Evolutionary conservation across 2,113 vertebrate genomes (phyloP), one percentile per base, ranked within the genome.

Genomic region (Stomatorhinus ivindoensis): DNA sequence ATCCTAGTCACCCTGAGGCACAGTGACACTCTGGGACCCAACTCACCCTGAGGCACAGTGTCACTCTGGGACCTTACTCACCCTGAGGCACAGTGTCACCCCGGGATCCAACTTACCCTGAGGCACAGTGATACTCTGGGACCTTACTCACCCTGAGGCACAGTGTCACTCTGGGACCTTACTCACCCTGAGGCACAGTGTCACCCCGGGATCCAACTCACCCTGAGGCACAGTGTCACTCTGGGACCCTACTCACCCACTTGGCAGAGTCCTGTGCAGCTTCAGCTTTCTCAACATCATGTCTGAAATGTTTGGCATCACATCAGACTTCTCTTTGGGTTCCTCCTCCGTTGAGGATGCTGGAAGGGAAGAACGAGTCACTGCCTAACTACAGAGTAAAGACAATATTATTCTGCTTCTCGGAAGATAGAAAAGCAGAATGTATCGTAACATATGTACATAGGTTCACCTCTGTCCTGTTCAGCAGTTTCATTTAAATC

Each of bases 251-350:
- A 65, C 87, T 73, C 95, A 99, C 98, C 98, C 98, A 96, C 96
- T 97, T 8, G 97, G 96, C 73, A 98, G 95, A 0, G 96, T 96
- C 87, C 97, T 96, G 91, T 98, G 97, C 69, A 99, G 97, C 87
- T 97, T 96, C 17, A 99, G 96, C 91, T 99, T 99, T 89, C 97
- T 94, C 53, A 99, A 96, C 96, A 99, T 94, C 46, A 97, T 89
- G 13, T 99, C 98, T 80, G 98, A 97, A 95, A 99, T 99, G 94
- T 97, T 98, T 65, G 98, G 98, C 97, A 98, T 98, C 89, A 97
- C 96, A 6, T 99, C 97, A 11, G 95, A 94, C 89, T 95, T 97
- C 88, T 91, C 95, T 92, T 96, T 98, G 1, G 91, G n/a, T 50
- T 97, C 97, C 90, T 96, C 96, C 24, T 95, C 96, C 53, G 93